Evolutionary conservation across 2,113 vertebrate species (phyloP).

Genomic region (Gorsachius goisagi): DNA sequence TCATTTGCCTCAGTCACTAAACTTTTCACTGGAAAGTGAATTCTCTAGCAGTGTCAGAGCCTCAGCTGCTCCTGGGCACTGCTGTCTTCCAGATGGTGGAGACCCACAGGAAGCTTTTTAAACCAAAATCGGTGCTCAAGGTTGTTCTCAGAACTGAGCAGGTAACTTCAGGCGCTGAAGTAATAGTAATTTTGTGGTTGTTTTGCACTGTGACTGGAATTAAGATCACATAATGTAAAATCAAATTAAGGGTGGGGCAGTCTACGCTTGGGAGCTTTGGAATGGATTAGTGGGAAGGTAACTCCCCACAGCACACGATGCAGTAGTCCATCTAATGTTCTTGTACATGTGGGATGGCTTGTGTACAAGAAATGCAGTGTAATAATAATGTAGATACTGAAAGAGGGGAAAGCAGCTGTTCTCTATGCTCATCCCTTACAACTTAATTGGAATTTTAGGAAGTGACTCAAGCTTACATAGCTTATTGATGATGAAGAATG

Average conservation of each 20-base stretch:
- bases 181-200: not conserved
- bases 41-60: not conserved
- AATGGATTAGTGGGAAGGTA: not conserved
- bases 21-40: not conserved
- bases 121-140: not conserved
- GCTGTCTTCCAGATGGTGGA: not conserved
- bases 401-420: not conserved
- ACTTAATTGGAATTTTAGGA: not conserved
- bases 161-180: not conserved
- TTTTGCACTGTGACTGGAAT: not conserved
- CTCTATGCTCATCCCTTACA: not conserved
- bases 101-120: not conserved
- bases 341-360: not conserved
- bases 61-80: not conserved
- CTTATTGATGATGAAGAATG: not conserved
- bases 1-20: not conserved
- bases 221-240: not conserved
- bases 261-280: not conserved
- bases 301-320: not conserved
- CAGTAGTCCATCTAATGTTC: not conserved
- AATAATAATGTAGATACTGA: not conserved
- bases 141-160: not conserved
- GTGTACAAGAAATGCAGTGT: not conserved
- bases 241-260: not conserved
- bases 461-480: not conserved